phyloP scores from a whole-genome alignment of 2,797 vertebrate genomes.

The Iguana delicatissima region DNA sequence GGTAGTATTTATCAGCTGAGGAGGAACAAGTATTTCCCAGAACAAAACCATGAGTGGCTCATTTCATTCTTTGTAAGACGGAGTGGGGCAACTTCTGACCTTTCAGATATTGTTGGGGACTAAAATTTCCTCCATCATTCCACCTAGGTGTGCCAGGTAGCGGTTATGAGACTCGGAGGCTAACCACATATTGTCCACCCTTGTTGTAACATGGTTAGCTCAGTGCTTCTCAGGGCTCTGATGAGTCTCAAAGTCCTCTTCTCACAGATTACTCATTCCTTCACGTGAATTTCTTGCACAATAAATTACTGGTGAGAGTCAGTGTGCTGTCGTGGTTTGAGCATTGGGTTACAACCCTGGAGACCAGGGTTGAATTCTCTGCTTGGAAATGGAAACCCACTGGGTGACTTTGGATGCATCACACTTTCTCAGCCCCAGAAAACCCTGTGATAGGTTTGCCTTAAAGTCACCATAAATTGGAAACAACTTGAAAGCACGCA shows the following conservation, averaged over 20 bases:
- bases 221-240: background rate
- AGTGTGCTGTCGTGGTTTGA: too few species aligned
- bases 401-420: too few species aligned
- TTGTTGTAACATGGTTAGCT: background rate
- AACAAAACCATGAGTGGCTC: background rate
- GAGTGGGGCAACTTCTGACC: too few species aligned
- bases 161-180: background rate
- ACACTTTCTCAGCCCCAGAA: too few species aligned
- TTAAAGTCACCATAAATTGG: too few species aligned
- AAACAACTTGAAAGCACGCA: too few species aligned
- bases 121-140: background rate
- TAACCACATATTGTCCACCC: background rate
- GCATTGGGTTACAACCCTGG: too few species aligned
- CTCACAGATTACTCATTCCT: background rate
- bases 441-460: too few species aligned
- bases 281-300: background rate
- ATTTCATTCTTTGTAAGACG: background rate
- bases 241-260: background rate
- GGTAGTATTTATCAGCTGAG: background rate
- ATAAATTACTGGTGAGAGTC: background rate
- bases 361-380: too few species aligned
- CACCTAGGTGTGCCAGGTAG: background rate
- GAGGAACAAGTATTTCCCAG: background rate
- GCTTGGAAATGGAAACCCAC: too few species aligned
- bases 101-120: too few species aligned